Percentiles rank a stretch among this genome's conserved stretches.
Conservation (phyloP, 2,797 vertebrate species). For the Anguilla anguilla region DNA sequence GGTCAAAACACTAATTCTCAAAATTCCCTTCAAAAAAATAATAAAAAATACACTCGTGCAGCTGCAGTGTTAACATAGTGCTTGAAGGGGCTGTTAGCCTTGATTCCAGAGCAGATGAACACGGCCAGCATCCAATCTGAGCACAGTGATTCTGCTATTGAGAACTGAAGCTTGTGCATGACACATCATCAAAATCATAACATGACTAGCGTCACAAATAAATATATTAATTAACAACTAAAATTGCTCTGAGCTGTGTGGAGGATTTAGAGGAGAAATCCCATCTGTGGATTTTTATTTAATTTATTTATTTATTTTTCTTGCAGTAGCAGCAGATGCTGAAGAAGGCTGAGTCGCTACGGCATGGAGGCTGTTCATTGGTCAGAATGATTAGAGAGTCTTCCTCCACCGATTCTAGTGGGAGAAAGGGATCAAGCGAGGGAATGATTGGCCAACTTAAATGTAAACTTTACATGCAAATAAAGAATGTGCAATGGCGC, state of each 20-base stretch:
- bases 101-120: neutral
- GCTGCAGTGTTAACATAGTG: neutral
- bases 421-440: neutral
- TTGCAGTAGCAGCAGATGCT: neutral
- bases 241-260: neutral
- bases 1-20: no score
- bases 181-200: conserved; percentile 3
- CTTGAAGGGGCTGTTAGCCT: neutral
- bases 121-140: neutral
- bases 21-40: no score
- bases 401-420: neutral
- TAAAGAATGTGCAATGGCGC: neutral
- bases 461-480: neutral
- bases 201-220: neutral
- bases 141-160: neutral
- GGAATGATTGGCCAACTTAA: neutral
- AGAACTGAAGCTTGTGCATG: neutral
- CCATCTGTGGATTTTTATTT: neutral
- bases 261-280: neutral
- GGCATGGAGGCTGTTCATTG: neutral
- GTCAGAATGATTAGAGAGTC: neutral
- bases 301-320: neutral
- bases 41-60: no score
- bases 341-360: neutral
- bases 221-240: neutral